These are phyloP conservation scores for Zonitis immaculata DNA, from an alignment of 2,888 invertebrate genomes.

Conservation along the genomic window DNA sequence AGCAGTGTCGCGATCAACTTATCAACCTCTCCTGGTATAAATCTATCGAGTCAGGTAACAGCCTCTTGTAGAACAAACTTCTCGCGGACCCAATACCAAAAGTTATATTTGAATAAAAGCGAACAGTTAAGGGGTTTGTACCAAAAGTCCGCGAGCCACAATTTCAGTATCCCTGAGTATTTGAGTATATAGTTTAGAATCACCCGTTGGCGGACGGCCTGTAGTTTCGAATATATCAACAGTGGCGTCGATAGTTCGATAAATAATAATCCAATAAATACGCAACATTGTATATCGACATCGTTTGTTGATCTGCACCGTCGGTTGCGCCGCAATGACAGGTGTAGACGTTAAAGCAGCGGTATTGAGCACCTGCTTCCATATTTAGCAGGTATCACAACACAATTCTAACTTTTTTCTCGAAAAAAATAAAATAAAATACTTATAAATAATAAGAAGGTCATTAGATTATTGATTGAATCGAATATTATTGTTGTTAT, in stretches of 20 bases:
- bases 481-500: not conserved
- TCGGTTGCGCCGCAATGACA: constrained; percentile 38
- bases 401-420: constrained; percentile 16
- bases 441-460: not conserved
- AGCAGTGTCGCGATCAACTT: no score
- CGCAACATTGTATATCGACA: constrained; percentile 30
- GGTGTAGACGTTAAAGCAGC: constrained; percentile 37
- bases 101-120: no score
- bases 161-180: no score
- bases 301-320: constrained; percentile 34
- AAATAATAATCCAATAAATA: constrained; percentile 20
- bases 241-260: not conserved
- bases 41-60: no score
- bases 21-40: no score
- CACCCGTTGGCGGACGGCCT: no score
- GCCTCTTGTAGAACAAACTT: no score
- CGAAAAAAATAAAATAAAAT: constrained; percentile 16
- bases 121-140: no score
- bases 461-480: not conserved
- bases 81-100: no score
- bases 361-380: constrained; percentile 36
- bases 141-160: no score
- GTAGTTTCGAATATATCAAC: no score
- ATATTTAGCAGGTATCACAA: constrained; percentile 35
- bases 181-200: no score